Base-by-base conservation (phyloP, 1,140 invertebrate genomes). In the Drosophila asahinai region DNA sequence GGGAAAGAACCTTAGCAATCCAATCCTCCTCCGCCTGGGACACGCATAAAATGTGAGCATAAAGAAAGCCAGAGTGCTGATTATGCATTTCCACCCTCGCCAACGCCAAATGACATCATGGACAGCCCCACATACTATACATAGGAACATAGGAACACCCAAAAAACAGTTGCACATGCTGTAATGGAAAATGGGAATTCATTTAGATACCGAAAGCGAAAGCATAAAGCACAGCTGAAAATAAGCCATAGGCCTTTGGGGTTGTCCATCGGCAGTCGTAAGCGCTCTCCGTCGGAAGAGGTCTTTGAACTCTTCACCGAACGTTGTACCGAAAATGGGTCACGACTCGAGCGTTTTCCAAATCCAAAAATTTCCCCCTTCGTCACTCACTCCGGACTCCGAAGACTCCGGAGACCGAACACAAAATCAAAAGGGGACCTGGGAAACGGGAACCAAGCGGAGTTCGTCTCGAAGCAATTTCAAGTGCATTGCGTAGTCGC, bases 401-500 rank as follows among this genome's bases (percentile, higher is more conserved):
- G 30, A 14, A 3, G 14, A 3, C 14, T 42, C 33, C 27, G 64
- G 49, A 36, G 48, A 65, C 17, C 27, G 19, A 22, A 22, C 47
- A 52, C 47, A 38, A 65, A 74, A 55, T 55, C 52, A 55, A 55
- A 55, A 22, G 52, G 52, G 52, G 22, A 55, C 33, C 12, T 19
- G 52, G 51, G 30, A 9, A 27, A 52, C 1, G 14, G 25, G 49
- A 40, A 58, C 70, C 19, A 58, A 61, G 54, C 54, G 45, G 30
- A 61, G 59, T 57, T 63, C 40, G 40, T 25, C 47, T 27, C 47
- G 52, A 89, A 81, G 68, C 84, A 84, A 89, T 83, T 81, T 80
- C 66, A 83, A 89, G 80, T 81, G 72, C 75, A 72, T 83, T 87
- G 84, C 80, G 83, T 83, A 83, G 84, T 87, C 84, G 80, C 68